phyloP scores from a whole-genome alignment of 2,113 vertebrate genomes.

The Ctenodactylus gundi region DNA sequence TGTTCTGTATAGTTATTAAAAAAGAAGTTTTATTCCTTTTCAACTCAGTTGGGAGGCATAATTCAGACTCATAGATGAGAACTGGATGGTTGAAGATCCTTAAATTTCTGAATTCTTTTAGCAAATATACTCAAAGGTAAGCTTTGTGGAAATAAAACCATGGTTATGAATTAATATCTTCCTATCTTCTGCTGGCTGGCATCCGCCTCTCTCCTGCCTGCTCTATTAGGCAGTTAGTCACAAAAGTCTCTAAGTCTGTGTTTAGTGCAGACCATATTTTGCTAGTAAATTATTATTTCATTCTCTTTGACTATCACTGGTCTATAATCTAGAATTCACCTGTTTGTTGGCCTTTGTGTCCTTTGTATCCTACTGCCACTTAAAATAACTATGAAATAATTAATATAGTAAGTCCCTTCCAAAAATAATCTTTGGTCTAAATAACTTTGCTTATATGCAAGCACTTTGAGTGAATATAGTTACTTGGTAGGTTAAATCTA shows the following conservation, averaged over 20 bases:
- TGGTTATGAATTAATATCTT: background rate
- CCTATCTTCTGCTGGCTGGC: background rate
- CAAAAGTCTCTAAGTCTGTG: background rate
- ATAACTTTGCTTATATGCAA: background rate
- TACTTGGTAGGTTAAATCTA: conserved; percentile 31
- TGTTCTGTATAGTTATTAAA: background rate
- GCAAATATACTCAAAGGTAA: no score
- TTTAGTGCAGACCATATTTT: background rate
- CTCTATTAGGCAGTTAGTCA: background rate
- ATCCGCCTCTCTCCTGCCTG: background rate
- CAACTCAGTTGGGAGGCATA: background rate
- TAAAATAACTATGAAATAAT: conserved; percentile 30
- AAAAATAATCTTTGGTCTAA: conserved; percentile 17
- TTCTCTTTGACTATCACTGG: background rate
- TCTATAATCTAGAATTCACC: background rate
- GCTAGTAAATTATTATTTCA: background rate
- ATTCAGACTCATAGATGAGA: background rate
- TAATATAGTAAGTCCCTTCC: conserved; percentile 9
- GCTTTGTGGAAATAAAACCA: background rate
- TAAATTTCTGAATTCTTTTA: background rate
- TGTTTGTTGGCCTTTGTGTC: background rate
- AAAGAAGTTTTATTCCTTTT: background rate
- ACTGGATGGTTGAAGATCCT: background rate
- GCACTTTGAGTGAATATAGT: conserved; percentile 2
- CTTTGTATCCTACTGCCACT: background rate